Percentiles rank a stretch among this genome's conserved stretches.
These are phyloP conservation scores for Rhyzopertha dominica DNA, from an alignment of 1,140 invertebrate genomes.

Conservation along the genomic window DNA sequence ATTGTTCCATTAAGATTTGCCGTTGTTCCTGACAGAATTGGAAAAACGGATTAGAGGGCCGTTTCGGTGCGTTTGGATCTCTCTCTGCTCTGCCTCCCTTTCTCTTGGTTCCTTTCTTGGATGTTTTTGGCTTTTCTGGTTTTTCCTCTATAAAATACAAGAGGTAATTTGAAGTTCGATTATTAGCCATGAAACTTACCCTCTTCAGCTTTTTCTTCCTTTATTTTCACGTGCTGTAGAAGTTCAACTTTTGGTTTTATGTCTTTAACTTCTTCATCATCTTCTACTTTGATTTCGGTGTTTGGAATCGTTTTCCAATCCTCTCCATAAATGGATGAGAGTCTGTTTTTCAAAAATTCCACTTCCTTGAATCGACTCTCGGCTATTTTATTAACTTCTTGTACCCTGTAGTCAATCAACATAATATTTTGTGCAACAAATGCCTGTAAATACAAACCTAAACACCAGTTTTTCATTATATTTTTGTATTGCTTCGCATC, in stretches of 20 bases:
- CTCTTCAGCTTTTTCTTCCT: conserved; percentile 43
- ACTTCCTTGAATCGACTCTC: conserved; percentile 54
- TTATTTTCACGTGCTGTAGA: conserved; percentile 41
- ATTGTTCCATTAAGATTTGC: conserved; percentile 63
- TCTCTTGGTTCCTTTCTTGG: conserved; percentile 48
- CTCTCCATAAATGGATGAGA: conserved; percentile 40
- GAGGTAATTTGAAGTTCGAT: conserved; percentile 1
- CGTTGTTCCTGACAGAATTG: conserved; percentile 76
- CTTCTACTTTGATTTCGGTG: conserved; percentile 24
- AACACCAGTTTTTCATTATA: conserved; percentile 60
- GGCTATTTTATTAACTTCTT: conserved; percentile 55
- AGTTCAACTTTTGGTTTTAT: conserved; percentile 29
- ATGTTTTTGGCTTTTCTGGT: conserved; percentile 30
- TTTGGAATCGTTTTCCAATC: conserved; percentile 42
- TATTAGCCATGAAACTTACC: conserved; percentile 27
- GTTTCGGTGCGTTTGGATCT: conserved; percentile 73
- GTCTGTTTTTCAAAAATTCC: conserved; percentile 49
- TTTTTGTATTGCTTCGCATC: conserved; percentile 60
- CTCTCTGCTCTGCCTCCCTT: conserved; percentile 53
- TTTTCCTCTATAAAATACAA: conserved; percentile 9
- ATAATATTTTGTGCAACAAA: not conserved
- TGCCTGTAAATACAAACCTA: conserved; percentile 45
- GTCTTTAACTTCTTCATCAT: conserved; percentile 27
- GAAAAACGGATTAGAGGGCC: conserved; percentile 74
- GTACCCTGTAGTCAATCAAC: conserved; percentile 46